Evolutionary conservation across 2,888 invertebrate genomes (phyloP).

Genomic region (Tetanocera ferruginea): DNA sequence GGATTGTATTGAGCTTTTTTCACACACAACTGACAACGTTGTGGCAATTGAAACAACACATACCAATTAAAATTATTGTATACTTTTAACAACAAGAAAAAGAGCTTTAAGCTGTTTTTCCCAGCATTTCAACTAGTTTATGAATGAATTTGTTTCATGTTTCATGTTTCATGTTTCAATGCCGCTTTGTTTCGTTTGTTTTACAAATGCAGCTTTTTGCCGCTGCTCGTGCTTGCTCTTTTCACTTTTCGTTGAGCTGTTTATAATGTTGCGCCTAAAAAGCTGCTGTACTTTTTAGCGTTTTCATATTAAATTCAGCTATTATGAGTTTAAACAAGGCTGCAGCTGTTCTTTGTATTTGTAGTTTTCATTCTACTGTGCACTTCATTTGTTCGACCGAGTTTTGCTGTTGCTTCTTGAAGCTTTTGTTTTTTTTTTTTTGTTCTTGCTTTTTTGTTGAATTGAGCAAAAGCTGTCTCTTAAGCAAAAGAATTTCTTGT

Average conservation of each 20-base stretch:
- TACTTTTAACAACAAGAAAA: background rate
- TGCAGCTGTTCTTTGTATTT: background rate
- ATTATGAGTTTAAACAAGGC: background rate
- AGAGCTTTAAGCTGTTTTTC: slow-evolving; percentile 1
- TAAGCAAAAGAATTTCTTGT: background rate
- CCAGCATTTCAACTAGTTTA: slow-evolving; percentile 24
- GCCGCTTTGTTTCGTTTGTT: slow-evolving; percentile 20
- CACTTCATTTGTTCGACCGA: slow-evolving; percentile 32
- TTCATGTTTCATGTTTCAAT: slow-evolving; percentile 39
- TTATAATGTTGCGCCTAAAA: slow-evolving; percentile 2
- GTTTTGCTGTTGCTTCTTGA: slow-evolving; percentile 28
- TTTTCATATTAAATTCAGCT: background rate
- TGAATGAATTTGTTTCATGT: slow-evolving; percentile 42
- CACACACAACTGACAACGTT: background rate
- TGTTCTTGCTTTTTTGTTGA: background rate
- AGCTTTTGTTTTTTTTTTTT: no score
- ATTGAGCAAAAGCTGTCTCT: background rate
- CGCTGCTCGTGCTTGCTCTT: background rate
- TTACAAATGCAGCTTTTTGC: background rate
- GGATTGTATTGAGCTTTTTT: background rate
- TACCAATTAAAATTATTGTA: no score
- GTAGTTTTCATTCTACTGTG: slow-evolving; percentile 9
- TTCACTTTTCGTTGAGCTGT: background rate
- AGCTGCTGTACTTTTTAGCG: slow-evolving; percentile 10
- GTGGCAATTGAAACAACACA: background rate